Evolutionary conservation across 2,797 vertebrate genomes (phyloP).

Genomic region (Gastrophryne carolinensis): DNA sequence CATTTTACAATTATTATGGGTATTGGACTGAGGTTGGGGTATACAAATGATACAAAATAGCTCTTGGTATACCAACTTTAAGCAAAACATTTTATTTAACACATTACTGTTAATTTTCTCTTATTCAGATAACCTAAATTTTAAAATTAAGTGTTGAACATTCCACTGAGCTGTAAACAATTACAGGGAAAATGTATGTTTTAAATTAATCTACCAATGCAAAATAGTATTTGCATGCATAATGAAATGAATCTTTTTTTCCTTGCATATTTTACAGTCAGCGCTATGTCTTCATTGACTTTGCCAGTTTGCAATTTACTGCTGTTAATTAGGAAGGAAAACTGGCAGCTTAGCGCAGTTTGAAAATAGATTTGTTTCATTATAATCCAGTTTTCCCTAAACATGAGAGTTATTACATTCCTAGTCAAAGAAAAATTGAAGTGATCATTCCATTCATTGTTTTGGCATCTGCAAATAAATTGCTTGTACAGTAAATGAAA

Average conservation of each 20-base stretch:
- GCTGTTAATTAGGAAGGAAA: constrained; percentile 34
- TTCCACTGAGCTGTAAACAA: background rate
- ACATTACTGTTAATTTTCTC: background rate
- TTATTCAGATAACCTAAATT: background rate
- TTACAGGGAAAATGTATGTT: background rate
- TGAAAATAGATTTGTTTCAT: constrained; percentile 35
- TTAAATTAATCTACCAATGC: background rate
- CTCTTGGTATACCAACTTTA: background rate
- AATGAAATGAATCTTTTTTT: constrained; percentile 8
- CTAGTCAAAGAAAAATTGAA: background rate
- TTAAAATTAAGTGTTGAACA: background rate
- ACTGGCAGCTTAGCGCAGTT: constrained; percentile 15
- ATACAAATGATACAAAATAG: background rate
- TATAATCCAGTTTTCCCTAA: constrained; percentile 4
- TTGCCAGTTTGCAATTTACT: constrained; percentile 19
- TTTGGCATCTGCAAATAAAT: constrained; percentile 1
- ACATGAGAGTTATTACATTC: constrained; percentile 14
- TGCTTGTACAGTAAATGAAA: constrained; percentile 14
- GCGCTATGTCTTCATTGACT: constrained; percentile 25
- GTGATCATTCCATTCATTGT: constrained; percentile 23
- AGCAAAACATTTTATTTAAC: no score
- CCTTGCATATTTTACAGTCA: constrained; percentile 19
- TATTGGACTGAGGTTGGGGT: no score
- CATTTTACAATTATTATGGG: no score
- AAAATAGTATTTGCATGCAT: constrained; percentile 1